A percentile compares a stretch with the other conserved stretches of the same genome.
Evolutionary conservation across 2,888 invertebrate genomes (phyloP).

Genomic region (Heliconius charithonia): DNA sequence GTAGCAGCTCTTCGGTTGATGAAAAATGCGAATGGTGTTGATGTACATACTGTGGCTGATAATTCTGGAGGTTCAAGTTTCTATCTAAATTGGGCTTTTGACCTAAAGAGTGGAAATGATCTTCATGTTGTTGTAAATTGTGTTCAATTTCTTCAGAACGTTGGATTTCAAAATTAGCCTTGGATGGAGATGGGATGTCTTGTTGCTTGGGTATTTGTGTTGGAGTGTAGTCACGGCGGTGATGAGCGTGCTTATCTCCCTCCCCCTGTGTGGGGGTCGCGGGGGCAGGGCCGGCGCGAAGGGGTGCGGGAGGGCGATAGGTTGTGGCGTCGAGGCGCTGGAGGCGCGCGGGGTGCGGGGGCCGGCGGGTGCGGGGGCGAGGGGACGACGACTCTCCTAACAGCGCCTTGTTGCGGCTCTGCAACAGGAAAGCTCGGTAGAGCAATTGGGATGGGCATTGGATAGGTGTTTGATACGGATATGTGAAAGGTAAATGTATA

Average conservation of each 20-base stretch:
- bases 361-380: slow-evolving; percentile 50
- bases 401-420: slow-evolving; percentile 80
- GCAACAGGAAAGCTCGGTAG: slow-evolving; percentile 77
- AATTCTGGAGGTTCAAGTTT: slow-evolving; percentile 36
- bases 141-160: slow-evolving; percentile 42
- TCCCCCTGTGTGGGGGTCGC: slow-evolving; percentile 51
- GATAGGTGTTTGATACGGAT: slow-evolving; percentile 32
- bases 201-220: slow-evolving; percentile 54
- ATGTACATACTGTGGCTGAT: slow-evolving; percentile 46
- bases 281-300: slow-evolving; percentile 60
- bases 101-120: background rate
- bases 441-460: slow-evolving; percentile 48
- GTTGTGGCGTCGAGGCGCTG: slow-evolving; percentile 71
- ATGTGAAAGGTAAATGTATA: background rate
- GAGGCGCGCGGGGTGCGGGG: slow-evolving; percentile 55
- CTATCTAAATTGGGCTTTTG: background rate
- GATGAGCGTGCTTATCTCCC: slow-evolving; percentile 53
- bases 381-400: slow-evolving; percentile 51
- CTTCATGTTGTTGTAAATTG: slow-evolving; percentile 8
- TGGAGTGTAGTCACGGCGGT: slow-evolving; percentile 65
- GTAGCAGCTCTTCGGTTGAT: slow-evolving; percentile 52
- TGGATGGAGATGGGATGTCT: slow-evolving; percentile 47
- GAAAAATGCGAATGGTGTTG: slow-evolving; percentile 38
- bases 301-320: slow-evolving; percentile 63
- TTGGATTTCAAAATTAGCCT: slow-evolving; percentile 34